phyloP scores from a whole-genome alignment of 2,888 invertebrate species.

The Archaeoteleia sp. region DNA sequence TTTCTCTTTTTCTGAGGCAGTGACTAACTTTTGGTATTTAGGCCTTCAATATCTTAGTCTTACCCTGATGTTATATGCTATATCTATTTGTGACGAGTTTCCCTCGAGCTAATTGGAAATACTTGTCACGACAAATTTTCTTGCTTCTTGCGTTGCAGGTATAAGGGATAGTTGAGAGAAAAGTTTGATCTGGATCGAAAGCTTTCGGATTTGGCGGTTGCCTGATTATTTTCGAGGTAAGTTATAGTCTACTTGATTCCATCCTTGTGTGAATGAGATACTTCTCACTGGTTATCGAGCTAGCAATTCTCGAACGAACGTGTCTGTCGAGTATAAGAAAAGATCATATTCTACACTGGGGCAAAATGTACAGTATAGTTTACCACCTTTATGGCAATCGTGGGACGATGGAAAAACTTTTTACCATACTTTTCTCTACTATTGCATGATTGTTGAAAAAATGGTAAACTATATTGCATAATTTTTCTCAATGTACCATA shows the following conservation, averaged over 20 bases:
- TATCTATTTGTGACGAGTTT: slow-evolving; percentile 31
- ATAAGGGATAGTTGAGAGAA: slow-evolving; percentile 35
- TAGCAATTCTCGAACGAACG: slow-evolving; percentile 14
- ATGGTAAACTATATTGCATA: too few species aligned
- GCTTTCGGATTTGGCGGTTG: slow-evolving; percentile 56
- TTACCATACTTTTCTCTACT: too few species aligned
- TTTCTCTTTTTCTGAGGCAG: slow-evolving; percentile 3
- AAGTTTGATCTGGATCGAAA: slow-evolving; percentile 56
- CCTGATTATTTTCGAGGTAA: slow-evolving; percentile 60
- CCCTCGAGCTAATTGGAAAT: slow-evolving; percentile 43
- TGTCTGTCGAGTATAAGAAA: slow-evolving; percentile 2
- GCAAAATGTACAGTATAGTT: too few species aligned
- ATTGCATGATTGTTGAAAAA: too few species aligned
- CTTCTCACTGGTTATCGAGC: slow-evolving; percentile 32
- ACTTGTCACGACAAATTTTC: slow-evolving; percentile 47
- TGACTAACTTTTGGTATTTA: slow-evolving; percentile 18
- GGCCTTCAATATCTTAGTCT: slow-evolving; percentile 24
- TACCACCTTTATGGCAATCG: too few species aligned
- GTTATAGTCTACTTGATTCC: slow-evolving; percentile 41
- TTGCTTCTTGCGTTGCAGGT: slow-evolving; percentile 24
- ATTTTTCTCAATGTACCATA: too few species aligned
- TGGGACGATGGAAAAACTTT: too few species aligned
- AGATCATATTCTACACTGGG: too few species aligned
- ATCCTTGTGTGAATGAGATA: slow-evolving; percentile 38
- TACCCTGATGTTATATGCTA: slow-evolving; percentile 5